Percentiles rank a stretch among this genome's conserved stretches.
Conservation (phyloP, 1,140 invertebrate genomes). For the Diprion similis region DNA sequence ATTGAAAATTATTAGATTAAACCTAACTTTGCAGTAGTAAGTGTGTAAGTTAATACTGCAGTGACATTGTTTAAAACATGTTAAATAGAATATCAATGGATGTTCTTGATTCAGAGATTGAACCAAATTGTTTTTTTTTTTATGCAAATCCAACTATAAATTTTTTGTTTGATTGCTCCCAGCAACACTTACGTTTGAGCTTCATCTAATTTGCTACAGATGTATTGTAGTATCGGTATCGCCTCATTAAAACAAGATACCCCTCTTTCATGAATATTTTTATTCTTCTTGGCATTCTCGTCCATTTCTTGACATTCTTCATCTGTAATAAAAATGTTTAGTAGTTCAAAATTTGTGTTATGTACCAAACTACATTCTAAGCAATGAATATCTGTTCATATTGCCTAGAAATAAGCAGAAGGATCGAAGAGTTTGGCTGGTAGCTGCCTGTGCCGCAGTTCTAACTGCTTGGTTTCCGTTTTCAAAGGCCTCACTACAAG, state of each 20-base stretch:
- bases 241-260: slow-evolving; percentile 90
- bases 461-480: slow-evolving; percentile 78
- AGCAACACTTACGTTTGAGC: slow-evolving; percentile 71
- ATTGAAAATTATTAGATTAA: background rate
- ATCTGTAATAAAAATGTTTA: slow-evolving; percentile 60
- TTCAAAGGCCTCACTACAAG: slow-evolving; percentile 78
- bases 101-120: slow-evolving; percentile 8
- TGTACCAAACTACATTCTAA: background rate
- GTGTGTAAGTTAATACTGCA: too few species aligned
- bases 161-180: background rate
- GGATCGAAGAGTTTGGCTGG: slow-evolving; percentile 80
- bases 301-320: slow-evolving; percentile 79
- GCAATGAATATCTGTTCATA: background rate
- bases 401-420: slow-evolving; percentile 82
- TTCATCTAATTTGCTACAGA: slow-evolving; percentile 85
- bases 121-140: background rate
- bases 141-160: slow-evolving; percentile 11
- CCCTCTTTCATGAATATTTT: slow-evolving; percentile 70
- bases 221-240: slow-evolving; percentile 87
- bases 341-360: background rate
- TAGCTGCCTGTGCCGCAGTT: slow-evolving; percentile 82
- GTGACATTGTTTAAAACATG: too few species aligned
- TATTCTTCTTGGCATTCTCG: slow-evolving; percentile 67
- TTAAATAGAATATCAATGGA: background rate
- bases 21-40: too few species aligned